Evolutionary conservation across 1,140 invertebrate species (phyloP).

Genomic region (Pomacea maculata): DNA sequence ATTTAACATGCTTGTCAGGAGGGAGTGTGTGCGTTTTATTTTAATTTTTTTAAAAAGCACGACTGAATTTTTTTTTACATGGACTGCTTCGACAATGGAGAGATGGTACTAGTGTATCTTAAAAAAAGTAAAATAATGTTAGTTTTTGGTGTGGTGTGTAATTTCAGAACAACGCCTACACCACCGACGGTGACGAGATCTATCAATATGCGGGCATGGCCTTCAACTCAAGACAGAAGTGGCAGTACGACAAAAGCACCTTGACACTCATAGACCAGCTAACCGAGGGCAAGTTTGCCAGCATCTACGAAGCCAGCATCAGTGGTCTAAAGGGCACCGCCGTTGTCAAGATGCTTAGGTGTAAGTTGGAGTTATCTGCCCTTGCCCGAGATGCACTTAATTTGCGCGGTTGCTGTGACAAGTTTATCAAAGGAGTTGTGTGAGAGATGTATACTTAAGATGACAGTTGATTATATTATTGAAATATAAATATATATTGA

Average conservation of each 20-base stretch:
- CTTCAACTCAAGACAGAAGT: neutral
- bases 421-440: too few relatives aligned
- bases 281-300: slow-evolving; percentile 20
- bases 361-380: slow-evolving; percentile 13
- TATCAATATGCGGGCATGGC: slow-evolving; percentile 12
- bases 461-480: too few relatives aligned
- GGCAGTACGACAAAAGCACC: neutral
- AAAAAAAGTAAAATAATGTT: too few relatives aligned
- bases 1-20: slow-evolving; percentile 18
- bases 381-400: neutral
- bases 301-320: slow-evolving; percentile 33
- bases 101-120: slow-evolving; percentile 25
- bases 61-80: too few relatives aligned
- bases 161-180: slow-evolving; percentile 6
- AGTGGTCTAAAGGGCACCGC: slow-evolving; percentile 2
- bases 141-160: neutral
- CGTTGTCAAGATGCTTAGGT: slow-evolving; percentile 35
- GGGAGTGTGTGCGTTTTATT: neutral
- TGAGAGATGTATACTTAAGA: too few relatives aligned
- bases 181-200: slow-evolving; percentile 5
- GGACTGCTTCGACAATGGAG: slow-evolving; percentile 15
- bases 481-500: too few relatives aligned
- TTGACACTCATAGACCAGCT: slow-evolving; percentile 6
- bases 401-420: neutral
- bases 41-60: neutral